Base-by-base conservation (phyloP, 1,140 invertebrate genomes). In the Atta cephalotes region DNA sequence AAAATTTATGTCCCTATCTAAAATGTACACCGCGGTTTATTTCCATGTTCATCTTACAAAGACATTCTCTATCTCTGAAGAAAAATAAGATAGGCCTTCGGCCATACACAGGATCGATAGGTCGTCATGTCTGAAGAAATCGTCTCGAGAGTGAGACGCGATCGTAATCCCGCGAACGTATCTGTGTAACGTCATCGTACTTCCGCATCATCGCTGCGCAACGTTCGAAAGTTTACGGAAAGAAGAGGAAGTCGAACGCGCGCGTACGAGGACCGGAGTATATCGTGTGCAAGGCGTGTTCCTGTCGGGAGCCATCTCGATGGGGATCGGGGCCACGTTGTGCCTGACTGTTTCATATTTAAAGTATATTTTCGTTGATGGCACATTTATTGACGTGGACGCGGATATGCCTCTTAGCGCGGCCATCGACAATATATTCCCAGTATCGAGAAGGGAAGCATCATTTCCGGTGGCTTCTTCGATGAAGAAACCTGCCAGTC, bases 381-480 rank as follows among this genome's bases (percentile, higher is more conserved):
- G 93, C 66, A 80, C 80, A 94, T 90, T 89, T 94, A 95, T 94
- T 93, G 94, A 90, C 93, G 85, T 77, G 77, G 68, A 86, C 45
- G 85, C 49, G 65, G 84, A 72, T 90, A 87, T 66, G 85, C 85
- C 49, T 66, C 53, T 78, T 85, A 60, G 49, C 68, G 66, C 80
- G 74, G 28, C 31, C 35, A 51, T 74, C 79, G 93, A 93, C 94
- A 94, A 93, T 93, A 93, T 87, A 92, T 94, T 91, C 90, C 79
- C 94, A 25, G 90, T 87, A 62, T 28, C 72, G 68, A 58, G 79
- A 85, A 89, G 84, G 88, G 92, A 92, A 93, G 90, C 94, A 94
- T 95, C 94, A 95, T 94, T 95, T 95, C 94, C 94, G 94, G 93
- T 95, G 93, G 93, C 95, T 95, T 95, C 93, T 89, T 92, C 94